Conservation (phyloP, 2,113 vertebrate species). For the Sardina pilchardus region DNA sequence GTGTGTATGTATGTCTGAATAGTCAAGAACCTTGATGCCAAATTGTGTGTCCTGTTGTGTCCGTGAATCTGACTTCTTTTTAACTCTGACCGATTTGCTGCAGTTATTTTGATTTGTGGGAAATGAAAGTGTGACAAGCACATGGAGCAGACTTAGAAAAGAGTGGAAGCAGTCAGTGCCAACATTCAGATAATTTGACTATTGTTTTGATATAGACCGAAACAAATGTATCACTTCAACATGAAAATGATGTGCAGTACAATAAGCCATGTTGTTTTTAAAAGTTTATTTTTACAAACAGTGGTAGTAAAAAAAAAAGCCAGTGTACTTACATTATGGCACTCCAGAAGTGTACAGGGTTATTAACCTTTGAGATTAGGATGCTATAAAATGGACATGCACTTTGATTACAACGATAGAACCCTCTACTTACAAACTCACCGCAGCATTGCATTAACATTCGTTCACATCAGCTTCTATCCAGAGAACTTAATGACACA, state of each 20-base stretch:
- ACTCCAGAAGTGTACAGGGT: not conserved
- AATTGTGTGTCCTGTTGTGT: not conserved
- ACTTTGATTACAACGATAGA: not conserved
- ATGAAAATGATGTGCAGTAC: not conserved
- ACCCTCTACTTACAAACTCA: not conserved
- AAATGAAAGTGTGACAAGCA: not conserved
- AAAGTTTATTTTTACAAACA: not conserved
- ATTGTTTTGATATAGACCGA: no score
- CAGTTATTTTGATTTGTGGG: not conserved
- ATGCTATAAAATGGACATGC: not conserved
- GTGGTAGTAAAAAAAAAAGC: slow-evolving; percentile 1
- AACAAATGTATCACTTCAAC: not conserved
- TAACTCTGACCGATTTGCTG: not conserved
- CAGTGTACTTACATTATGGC: not conserved
- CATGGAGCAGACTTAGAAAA: not conserved
- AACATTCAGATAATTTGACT: not conserved
- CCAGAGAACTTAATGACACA: not conserved
- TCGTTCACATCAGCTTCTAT: not conserved
- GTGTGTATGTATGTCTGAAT: not conserved
- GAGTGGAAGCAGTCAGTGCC: no score
- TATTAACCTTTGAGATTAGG: not conserved
- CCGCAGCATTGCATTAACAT: not conserved
- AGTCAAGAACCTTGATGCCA: not conserved
- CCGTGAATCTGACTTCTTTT: not conserved
- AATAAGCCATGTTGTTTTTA: not conserved